phyloP scores from a whole-genome alignment of 2,888 invertebrate species.

The Leptopilina drosophilae region DNA sequence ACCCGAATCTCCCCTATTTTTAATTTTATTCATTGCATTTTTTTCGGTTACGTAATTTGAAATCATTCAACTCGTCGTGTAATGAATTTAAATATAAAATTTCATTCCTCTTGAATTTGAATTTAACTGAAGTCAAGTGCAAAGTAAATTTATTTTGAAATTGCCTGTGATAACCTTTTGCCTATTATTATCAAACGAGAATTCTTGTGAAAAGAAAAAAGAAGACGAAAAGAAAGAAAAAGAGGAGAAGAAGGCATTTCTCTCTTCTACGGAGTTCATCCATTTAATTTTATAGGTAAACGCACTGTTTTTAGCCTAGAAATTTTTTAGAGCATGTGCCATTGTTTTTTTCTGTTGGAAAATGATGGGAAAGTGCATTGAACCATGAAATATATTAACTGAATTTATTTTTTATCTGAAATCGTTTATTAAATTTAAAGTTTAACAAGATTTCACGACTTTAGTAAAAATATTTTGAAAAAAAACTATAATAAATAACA shows the following conservation, averaged over 20 bases:
- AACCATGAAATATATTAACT: neutral
- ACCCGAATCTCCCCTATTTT: no score
- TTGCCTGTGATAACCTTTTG: constrained; percentile 1
- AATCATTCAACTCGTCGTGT: neutral
- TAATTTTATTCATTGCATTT: neutral
- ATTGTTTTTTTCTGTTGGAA: neutral
- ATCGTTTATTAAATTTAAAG: no score
- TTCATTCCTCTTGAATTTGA: constrained; percentile 19
- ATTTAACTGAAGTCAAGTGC: constrained; percentile 22
- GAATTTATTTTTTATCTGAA: neutral
- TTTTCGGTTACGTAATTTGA: neutral
- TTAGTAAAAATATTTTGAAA: neutral
- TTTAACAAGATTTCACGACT: no score
- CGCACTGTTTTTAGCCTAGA: constrained; percentile 5
- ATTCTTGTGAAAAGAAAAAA: neutral
- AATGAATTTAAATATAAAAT: constrained; percentile 15
- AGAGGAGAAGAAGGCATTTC: no score
- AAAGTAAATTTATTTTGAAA: constrained; percentile 10
- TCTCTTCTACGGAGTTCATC: neutral
- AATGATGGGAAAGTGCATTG: neutral
- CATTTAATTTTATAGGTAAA: constrained; percentile 11
- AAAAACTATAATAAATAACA: no score
- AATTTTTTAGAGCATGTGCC: constrained; percentile 24
- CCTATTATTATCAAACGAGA: constrained; percentile 24
- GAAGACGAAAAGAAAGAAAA: no score